Percentiles rank a stretch among this genome's conserved stretches.
Evolutionary conservation across 1,140 invertebrate species (phyloP).

Genomic region (Rhysida immarginata): DNA sequence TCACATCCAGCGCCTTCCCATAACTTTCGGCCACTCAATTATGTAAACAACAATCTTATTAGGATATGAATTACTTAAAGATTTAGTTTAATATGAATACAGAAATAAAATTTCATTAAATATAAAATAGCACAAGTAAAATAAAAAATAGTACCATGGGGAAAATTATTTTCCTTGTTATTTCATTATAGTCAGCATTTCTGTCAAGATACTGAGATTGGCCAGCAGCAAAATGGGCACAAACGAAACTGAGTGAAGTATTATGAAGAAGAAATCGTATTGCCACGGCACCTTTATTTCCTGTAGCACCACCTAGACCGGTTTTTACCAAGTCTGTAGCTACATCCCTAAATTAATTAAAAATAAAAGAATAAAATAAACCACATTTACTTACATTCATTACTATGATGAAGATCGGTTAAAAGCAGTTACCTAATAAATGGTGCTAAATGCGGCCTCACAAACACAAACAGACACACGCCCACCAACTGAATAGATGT

Average conservation of each 20-base stretch:
- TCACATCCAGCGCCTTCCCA: no score
- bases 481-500: slow-evolving; percentile 95
- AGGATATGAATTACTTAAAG: no score
- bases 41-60: no score
- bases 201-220: slow-evolving; percentile 89
- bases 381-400: background rate
- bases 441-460: slow-evolving; percentile 68
- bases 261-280: slow-evolving; percentile 81
- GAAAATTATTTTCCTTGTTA: slow-evolving; percentile 80
- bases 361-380: background rate
- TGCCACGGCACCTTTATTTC: slow-evolving; percentile 93
- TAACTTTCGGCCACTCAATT: no score
- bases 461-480: slow-evolving; percentile 91
- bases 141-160: no score
- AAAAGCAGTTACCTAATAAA: slow-evolving; percentile 43
- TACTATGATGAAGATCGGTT: background rate
- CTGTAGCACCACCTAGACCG: slow-evolving; percentile 78
- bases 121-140: no score
- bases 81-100: no score
- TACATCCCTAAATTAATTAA: slow-evolving; percentile 78
- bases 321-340: slow-evolving; percentile 93
- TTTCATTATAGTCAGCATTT: slow-evolving; percentile 93
- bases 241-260: slow-evolving; percentile 92
- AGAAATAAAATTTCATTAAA: no score
- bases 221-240: slow-evolving; percentile 96